These are phyloP conservation scores for Tragelaphus scriptus DNA, from an alignment of 2,113 vertebrate genomes.

Conservation along the genomic window DNA sequence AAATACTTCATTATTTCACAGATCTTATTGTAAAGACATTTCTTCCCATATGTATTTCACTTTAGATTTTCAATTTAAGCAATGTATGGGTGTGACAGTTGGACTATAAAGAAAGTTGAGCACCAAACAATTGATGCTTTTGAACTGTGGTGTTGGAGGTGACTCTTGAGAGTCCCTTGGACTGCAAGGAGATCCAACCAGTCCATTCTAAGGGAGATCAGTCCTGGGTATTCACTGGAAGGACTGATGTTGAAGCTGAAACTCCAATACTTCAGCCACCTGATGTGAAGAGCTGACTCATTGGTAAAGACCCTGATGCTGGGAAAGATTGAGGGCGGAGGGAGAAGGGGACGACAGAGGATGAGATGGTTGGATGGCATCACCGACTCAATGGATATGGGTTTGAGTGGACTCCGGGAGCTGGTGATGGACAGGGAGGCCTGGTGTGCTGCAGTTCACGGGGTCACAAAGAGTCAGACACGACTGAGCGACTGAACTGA, in stretches of 20 bases:
- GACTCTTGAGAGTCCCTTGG: not conserved
- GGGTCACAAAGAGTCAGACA: accelerated
- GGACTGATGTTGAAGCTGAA: not conserved
- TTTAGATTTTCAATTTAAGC: conserved; percentile 24
- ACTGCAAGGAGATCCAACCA: not conserved
- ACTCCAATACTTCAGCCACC: not conserved
- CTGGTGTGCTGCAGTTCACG: not conserved
- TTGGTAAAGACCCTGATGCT: not conserved
- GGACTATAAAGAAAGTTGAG: not conserved
- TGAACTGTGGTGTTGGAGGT: not conserved
- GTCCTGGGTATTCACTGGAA: not conserved
- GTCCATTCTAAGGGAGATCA: not conserved
- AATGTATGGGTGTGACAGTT: not conserved
- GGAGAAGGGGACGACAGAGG: not conserved
- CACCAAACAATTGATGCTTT: not conserved
- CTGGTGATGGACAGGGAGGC: not conserved
- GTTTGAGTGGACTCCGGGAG: not conserved
- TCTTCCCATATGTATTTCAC: not conserved
- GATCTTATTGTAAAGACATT: not conserved
- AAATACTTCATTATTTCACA: conserved; percentile 26
- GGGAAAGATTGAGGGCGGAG: not conserved
- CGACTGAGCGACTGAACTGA: not conserved
- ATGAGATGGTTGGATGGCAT: not conserved
- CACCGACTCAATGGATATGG: not conserved
- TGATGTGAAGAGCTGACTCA: not conserved